phyloP scores from a whole-genome alignment of 2,113 vertebrate genomes.

The Chamaetylas fuelleborni region DNA sequence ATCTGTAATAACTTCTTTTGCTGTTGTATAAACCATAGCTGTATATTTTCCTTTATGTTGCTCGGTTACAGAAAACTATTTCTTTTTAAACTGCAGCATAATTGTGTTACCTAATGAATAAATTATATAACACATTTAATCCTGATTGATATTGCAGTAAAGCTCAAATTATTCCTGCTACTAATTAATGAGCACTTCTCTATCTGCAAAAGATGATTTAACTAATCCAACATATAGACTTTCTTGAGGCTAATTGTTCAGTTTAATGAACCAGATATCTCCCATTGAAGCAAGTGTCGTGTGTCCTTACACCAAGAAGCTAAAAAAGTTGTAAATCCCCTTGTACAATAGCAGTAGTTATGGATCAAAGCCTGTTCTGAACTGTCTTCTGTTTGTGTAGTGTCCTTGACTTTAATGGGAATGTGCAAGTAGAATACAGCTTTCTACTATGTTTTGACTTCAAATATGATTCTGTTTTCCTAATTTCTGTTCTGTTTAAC shows the following conservation, averaged over 20 bases:
- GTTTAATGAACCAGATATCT: constrained; percentile 58
- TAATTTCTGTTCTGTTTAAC: not conserved
- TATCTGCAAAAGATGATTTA: constrained; percentile 47
- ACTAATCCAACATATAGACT: constrained; percentile 62
- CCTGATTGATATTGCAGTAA: constrained; percentile 52
- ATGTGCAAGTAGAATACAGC: not conserved
- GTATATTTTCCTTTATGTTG: not conserved
- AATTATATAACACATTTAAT: constrained; percentile 62
- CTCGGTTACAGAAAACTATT: not conserved
- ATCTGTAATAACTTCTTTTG: not conserved
- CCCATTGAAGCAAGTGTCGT: constrained; percentile 16
- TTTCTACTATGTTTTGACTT: not conserved
- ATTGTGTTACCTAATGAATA: constrained; percentile 51
- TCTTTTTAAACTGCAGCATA: constrained; percentile 25
- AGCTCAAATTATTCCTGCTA: constrained; percentile 54
- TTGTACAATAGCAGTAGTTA: not conserved
- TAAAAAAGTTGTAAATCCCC: not conserved
- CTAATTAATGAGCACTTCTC: constrained; percentile 59
- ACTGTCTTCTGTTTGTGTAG: not conserved
- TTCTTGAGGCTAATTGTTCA: constrained; percentile 56
- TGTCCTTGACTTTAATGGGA: not conserved
- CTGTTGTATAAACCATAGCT: not conserved
- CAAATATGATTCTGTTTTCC: not conserved
- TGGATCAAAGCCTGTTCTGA: not conserved
- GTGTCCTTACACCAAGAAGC: not conserved